These are phyloP conservation scores for Stigmatopora nigra DNA, from an alignment of 2,113 vertebrate genomes.

Conservation along the genomic window DNA sequence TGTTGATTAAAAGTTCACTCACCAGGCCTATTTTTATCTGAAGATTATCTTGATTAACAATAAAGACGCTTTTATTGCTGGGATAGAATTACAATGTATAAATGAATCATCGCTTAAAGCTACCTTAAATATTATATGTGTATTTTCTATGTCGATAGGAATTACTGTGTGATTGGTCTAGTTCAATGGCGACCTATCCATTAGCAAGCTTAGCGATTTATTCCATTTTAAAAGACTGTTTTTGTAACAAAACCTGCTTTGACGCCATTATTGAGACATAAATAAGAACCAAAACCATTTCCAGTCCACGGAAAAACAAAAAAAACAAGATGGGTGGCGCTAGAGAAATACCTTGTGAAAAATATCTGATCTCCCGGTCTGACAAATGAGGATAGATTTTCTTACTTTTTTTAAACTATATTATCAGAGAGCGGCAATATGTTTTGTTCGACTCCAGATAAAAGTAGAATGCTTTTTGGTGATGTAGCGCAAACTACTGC, in stretches of 20 bases:
- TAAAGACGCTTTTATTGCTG: too few species aligned
- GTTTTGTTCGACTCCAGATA: background rate
- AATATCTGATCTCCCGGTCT: background rate
- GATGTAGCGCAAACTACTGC: background rate
- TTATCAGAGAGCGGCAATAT: background rate
- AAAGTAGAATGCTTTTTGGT: background rate
- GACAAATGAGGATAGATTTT: background rate
- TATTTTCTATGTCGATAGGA: too few species aligned
- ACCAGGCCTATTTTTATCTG: background rate
- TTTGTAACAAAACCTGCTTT: background rate
- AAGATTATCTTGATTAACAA: background rate
- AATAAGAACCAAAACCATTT: background rate
- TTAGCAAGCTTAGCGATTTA: background rate
- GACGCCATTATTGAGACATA: background rate
- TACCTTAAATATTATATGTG: too few species aligned
- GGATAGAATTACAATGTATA: too few species aligned
- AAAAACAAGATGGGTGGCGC: background rate
- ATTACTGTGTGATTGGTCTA: too few species aligned
- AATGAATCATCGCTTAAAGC: too few species aligned
- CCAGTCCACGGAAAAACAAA: background rate
- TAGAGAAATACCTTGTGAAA: background rate
- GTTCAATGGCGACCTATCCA: background rate
- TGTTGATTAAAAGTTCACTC: background rate
- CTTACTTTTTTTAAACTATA: background rate
- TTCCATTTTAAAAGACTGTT: background rate